Conservation (phyloP, 2,888 invertebrate species). For the Drosophila mulleri region DNA sequence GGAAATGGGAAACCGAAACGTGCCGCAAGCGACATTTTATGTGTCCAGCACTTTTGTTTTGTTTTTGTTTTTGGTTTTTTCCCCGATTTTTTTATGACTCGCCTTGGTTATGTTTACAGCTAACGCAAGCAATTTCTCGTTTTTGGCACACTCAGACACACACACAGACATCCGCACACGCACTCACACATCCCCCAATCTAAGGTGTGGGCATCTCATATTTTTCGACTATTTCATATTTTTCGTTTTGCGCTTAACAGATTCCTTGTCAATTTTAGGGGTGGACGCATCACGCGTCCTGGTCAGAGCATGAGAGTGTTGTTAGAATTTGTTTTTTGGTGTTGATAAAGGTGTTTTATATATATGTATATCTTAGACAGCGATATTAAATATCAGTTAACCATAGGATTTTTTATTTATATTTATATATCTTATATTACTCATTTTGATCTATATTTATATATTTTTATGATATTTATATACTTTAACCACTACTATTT, state of each 20-base stretch:
- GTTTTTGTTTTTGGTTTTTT: slow-evolving; percentile 9
- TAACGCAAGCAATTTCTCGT: slow-evolving; percentile 61
- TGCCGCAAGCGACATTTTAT: slow-evolving; percentile 66
- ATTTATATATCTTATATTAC: background rate
- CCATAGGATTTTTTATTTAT: too few species aligned
- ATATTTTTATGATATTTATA: too few species aligned
- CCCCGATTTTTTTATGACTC: slow-evolving; percentile 33
- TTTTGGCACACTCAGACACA: slow-evolving; percentile 26
- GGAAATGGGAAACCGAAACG: slow-evolving; percentile 43
- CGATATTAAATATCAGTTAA: too few species aligned
- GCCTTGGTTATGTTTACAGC: slow-evolving; percentile 47
- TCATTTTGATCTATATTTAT: background rate
- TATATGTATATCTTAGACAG: background rate
- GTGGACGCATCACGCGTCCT: background rate
- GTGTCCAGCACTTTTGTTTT: slow-evolving; percentile 59
- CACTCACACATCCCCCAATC: background rate
- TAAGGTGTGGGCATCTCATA: slow-evolving; percentile 32
- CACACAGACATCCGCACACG: background rate
- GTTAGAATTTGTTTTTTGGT: background rate
- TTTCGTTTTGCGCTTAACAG: slow-evolving; percentile 5
- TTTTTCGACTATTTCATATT: slow-evolving; percentile 20
- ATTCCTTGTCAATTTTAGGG: slow-evolving; percentile 7
- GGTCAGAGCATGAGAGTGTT: background rate
- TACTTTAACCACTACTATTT: too few species aligned
- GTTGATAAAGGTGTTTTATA: background rate